Evolutionary conservation across 1,140 invertebrate species (phyloP).

Genomic region (Capitella teleta): DNA sequence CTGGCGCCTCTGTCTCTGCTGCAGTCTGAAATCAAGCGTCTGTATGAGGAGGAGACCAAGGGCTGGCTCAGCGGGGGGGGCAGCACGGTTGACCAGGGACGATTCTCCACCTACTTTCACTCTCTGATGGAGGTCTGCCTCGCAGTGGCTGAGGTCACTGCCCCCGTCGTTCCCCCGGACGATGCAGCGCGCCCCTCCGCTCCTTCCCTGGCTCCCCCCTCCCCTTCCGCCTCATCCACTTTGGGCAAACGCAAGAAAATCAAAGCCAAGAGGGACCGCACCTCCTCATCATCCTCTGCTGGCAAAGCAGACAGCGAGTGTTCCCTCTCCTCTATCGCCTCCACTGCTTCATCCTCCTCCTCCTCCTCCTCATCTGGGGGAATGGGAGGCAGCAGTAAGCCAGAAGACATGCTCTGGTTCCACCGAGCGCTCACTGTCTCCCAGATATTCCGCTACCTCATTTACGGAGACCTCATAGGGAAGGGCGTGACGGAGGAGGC

Average conservation of each 20-base stretch:
- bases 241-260: conserved; percentile 34
- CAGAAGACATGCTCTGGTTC: conserved; percentile 38
- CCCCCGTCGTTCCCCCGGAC: conserved; percentile 7
- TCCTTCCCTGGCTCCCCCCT: conserved; percentile 6
- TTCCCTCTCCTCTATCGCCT: not conserved
- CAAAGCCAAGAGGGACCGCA: conserved; percentile 33
- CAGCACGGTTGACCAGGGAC: conserved; percentile 28
- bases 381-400: conserved; percentile 14
- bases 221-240: conserved; percentile 16
- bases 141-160: conserved; percentile 32
- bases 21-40: conserved; percentile 29
- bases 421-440: conserved; percentile 28
- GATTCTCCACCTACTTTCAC: conserved; percentile 39
- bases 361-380: not conserved
- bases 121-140: conserved; percentile 34
- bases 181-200: conserved; percentile 8
- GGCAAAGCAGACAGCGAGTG: conserved; percentile 2
- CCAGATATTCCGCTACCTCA: conserved; percentile 29
- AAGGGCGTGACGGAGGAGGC: conserved; percentile 22
- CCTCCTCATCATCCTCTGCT: conserved; percentile 7
- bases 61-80: conserved; percentile 24
- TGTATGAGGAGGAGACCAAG: conserved; percentile 38
- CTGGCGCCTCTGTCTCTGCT: conserved; percentile 26
- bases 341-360: not conserved
- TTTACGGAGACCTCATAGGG: conserved; percentile 26